Percentiles rank a stretch among this genome's conserved stretches.
Evolutionary conservation across 2,113 vertebrate species (phyloP).

Genomic region (Greenwoodochromis staneri): DNA sequence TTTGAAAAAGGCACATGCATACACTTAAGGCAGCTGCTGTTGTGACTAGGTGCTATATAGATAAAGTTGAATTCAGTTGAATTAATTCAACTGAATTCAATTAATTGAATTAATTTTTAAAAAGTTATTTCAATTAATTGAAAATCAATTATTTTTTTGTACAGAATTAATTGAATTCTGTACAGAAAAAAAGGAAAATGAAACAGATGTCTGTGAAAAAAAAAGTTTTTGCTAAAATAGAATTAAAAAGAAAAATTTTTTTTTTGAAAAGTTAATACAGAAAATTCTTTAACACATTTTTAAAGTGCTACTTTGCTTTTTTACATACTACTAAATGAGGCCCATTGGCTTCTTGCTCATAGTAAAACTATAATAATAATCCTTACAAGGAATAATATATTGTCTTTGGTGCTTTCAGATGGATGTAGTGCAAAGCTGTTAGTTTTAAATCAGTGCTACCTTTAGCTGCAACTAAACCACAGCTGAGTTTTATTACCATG

Average conservation of each 20-base stretch:
- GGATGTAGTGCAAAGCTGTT: background rate
- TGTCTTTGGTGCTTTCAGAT: background rate
- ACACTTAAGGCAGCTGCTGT: background rate
- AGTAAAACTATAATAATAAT: background rate
- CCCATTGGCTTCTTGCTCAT: background rate
- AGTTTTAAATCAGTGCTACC: background rate
- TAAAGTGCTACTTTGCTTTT: background rate
- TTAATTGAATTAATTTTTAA: background rate
- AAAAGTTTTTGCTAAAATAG: background rate
- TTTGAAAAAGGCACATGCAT: background rate
- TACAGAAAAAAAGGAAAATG: background rate
- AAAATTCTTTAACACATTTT: background rate
- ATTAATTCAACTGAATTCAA: background rate
- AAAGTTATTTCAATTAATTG: background rate
- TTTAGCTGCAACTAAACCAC: constrained; percentile 9
- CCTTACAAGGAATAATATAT: background rate
- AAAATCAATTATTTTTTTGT: background rate
- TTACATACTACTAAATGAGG: background rate
- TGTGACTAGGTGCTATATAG: background rate
- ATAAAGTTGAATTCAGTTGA: background rate
- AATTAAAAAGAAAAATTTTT: background rate
- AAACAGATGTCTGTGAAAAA: background rate
- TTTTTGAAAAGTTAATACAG: background rate
- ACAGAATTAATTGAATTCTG: background rate
- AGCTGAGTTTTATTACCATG: background rate